Evolutionary conservation across 2,797 vertebrate species (phyloP), one percentile per base, ranked within the genome.

Genomic region (Menidia menidia): DNA sequence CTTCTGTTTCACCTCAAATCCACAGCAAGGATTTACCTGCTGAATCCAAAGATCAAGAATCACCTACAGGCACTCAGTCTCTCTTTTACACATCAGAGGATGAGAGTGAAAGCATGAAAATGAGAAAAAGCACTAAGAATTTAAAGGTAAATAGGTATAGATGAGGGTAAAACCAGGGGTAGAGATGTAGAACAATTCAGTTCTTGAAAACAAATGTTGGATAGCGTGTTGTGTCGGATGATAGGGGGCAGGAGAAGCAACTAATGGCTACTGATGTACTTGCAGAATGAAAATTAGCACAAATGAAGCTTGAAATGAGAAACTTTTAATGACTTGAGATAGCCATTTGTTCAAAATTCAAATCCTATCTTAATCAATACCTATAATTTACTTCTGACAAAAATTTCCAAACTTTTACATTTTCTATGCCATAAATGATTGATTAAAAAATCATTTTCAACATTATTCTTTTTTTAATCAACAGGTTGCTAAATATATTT

Each of bases 231-330:
- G 61, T 18, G 55, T 57, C 31, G 74, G 53, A 64, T 68, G 70
- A 56, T 33, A 52, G 47, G 59, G 55, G 50, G 59, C 61, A 52
- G 61, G 45, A 71, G 43, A 73, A 47, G 73, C 45, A 83, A 83
- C 74, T 72, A 83, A 78, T 72, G 67, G 68, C 68, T 81, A 61
- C 67, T 82, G 83, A 88, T 76, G 64, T 80, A 88, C 71, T 77
- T 57, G 58, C 48, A 78, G 72, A 77, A 81, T 72, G 55, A 80
- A 62, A 79, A 73, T 68, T 61, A 75, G 68, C 73, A 87, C 70
- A 80, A 90, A 84, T 82, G 67, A 82, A 71, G 63, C 73, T 78
- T 82, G 73, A 87, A 84, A 85, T 76, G 64, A 41, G 69, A 81
- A 41, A 52, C 35, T 70, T 47, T 54, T 58, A 73, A 77, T 69